Percentiles rank a stretch among this genome's conserved stretches.
These are phyloP conservation scores for Anguilla obscura DNA, from an alignment of 2,797 vertebrate genomes.

Conservation along the genomic window DNA sequence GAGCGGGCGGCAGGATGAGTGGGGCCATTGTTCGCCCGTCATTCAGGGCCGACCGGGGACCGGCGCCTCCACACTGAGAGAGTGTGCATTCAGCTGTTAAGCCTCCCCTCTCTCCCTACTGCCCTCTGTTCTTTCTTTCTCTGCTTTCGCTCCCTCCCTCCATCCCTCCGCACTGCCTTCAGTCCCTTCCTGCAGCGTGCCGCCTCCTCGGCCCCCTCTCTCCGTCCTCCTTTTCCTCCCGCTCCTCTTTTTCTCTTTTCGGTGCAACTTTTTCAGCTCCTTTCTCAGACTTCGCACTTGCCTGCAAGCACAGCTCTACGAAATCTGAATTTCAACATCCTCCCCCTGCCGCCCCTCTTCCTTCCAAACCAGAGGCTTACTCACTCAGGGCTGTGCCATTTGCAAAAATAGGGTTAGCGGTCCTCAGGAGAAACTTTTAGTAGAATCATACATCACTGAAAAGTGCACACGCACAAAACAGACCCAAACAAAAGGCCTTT, in stretches of 20 bases:
- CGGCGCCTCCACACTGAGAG: conserved; percentile 48
- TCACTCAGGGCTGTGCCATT: conserved; percentile 36
- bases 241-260: conserved; percentile 20
- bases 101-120: conserved; percentile 52
- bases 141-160: conserved; percentile 15
- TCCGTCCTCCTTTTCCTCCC: conserved; percentile 35
- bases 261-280: conserved; percentile 41
- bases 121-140: conserved; percentile 34
- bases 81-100: conserved; percentile 69
- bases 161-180: conserved; percentile 17
- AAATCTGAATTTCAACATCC: conserved; percentile 34
- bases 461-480: conserved; percentile 15
- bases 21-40: conserved; percentile 72
- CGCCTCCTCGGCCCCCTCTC: conserved; percentile 31
- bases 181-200: conserved; percentile 1
- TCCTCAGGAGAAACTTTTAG: conserved; percentile 40
- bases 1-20: conserved; percentile 67
- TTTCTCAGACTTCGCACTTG: conserved; percentile 42
- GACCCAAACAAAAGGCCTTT: conserved; percentile 51
- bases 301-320: background rate
- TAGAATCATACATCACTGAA: background rate
- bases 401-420: conserved; percentile 33
- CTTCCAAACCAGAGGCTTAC: conserved; percentile 43
- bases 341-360: background rate
- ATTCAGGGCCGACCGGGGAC: conserved; percentile 66